Evolutionary conservation across 1,140 invertebrate species (phyloP).

Genomic region (Gryllus bimaculatus): DNA sequence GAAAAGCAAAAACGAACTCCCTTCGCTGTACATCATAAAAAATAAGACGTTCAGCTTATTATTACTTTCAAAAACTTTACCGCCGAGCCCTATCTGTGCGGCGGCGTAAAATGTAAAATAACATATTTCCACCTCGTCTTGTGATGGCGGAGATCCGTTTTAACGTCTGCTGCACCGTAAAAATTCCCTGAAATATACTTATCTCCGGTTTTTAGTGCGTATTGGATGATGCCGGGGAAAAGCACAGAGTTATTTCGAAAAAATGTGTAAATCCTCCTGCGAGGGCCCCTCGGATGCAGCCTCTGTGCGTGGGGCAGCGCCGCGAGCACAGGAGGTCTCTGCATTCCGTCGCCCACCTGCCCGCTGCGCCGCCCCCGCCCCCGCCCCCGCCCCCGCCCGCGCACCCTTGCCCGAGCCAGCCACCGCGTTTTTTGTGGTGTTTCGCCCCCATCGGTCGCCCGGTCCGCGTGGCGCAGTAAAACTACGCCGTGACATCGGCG

Average conservation of each 20-base stretch:
- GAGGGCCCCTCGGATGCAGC: neutral
- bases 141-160: neutral
- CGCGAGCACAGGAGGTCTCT: too few relatives aligned
- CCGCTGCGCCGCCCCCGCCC: too few relatives aligned
- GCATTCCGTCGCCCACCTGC: too few relatives aligned
- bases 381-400: too few relatives aligned
- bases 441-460: too few relatives aligned
- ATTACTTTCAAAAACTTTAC: neutral
- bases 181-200: neutral
- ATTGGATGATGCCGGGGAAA: neutral
- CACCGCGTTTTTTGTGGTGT: too few relatives aligned
- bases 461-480: too few relatives aligned
- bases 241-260: neutral
- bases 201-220: neutral
- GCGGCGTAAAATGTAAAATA: neutral
- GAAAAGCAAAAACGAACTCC: too few relatives aligned
- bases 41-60: neutral
- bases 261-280: neutral
- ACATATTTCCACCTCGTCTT: neutral
- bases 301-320: too few relatives aligned
- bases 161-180: neutral
- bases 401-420: too few relatives aligned
- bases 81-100: neutral
- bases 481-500: too few relatives aligned
- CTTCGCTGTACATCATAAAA: neutral